Percentiles rank a stretch among this genome's conserved stretches.
Conservation (phyloP, 1,140 invertebrate species). For the Halesus radiatus region DNA sequence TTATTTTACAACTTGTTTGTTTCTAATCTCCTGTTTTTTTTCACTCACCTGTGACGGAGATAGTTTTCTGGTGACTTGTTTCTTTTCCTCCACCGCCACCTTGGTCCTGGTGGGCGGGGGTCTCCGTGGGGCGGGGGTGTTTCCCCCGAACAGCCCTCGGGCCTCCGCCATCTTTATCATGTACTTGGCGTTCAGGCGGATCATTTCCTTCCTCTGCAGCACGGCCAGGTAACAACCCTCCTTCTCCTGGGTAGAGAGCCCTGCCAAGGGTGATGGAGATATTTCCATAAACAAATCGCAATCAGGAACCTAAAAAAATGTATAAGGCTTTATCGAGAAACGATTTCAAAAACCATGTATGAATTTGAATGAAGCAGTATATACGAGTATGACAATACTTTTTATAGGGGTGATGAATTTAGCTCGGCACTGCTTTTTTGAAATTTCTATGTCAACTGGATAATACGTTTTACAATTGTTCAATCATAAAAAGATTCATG, state of each 20-base stretch:
- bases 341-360: too few species aligned
- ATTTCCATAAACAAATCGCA: slow-evolving; percentile 78
- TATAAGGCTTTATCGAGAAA: too few species aligned
- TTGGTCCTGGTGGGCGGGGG: slow-evolving; percentile 41
- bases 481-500: too few species aligned
- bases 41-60: slow-evolving; percentile 38
- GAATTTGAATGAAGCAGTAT: too few species aligned
- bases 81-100: slow-evolving; percentile 29
- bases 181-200: slow-evolving; percentile 82
- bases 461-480: too few species aligned
- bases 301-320: slow-evolving; percentile 73
- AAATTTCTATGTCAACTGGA: too few species aligned
- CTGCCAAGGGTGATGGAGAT: slow-evolving; percentile 42
- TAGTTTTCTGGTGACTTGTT: slow-evolving; percentile 31
- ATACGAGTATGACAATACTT: too few species aligned
- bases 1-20: too few species aligned
- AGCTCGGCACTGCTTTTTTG: too few species aligned
- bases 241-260: slow-evolving; percentile 62
- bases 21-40: too few species aligned
- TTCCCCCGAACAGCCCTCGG: slow-evolving; percentile 78
- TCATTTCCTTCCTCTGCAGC: slow-evolving; percentile 80
- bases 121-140: slow-evolving; percentile 51
- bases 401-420: too few species aligned
- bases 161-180: slow-evolving; percentile 85
- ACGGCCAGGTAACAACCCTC: slow-evolving; percentile 80